These are phyloP conservation scores for Drosophila engyochracea DNA, from an alignment of 2,888 invertebrate species.

Conservation along the genomic window DNA sequence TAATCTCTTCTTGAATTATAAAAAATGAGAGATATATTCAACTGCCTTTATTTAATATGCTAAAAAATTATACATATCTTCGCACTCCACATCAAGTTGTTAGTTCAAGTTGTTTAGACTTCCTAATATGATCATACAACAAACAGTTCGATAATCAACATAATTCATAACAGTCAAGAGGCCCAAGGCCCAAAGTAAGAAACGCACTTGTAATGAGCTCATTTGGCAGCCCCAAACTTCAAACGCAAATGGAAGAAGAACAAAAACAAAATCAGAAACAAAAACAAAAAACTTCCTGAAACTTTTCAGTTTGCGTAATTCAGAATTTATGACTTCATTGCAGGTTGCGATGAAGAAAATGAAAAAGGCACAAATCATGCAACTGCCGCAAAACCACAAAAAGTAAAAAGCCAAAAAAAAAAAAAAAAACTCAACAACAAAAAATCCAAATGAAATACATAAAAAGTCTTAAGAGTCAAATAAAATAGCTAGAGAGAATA, in stretches of 20 bases:
- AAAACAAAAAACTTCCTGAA: constrained; percentile 36
- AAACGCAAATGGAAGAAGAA: constrained; percentile 12
- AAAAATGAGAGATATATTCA: neutral
- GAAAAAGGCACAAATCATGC: constrained; percentile 50
- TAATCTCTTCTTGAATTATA: neutral
- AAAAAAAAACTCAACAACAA: neutral
- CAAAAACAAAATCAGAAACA: constrained; percentile 3
- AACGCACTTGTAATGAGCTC: constrained; percentile 57
- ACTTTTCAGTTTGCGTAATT: constrained; percentile 65
- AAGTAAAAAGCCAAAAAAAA: neutral
- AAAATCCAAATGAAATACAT: constrained; percentile 42
- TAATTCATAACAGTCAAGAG: constrained; percentile 21
- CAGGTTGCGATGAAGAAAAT: constrained; percentile 32
- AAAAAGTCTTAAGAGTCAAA: constrained; percentile 17
- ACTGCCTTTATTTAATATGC: neutral
- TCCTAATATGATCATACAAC: constrained; percentile 30
- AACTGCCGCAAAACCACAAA: constrained; percentile 37
- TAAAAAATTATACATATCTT: neutral
- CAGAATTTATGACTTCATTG: constrained; percentile 74
- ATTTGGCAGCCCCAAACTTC: constrained; percentile 35
- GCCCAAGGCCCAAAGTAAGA: constrained; percentile 19
- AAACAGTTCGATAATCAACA: constrained; percentile 42
- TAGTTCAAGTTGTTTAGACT: constrained; percentile 28
- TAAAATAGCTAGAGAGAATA: constrained; percentile 30
- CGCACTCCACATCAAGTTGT: constrained; percentile 21